A percentile compares a stretch with the other conserved stretches of the same genome.
Conservation (phyloP, 2,797 vertebrate species). For the Psittacula echo region DNA sequence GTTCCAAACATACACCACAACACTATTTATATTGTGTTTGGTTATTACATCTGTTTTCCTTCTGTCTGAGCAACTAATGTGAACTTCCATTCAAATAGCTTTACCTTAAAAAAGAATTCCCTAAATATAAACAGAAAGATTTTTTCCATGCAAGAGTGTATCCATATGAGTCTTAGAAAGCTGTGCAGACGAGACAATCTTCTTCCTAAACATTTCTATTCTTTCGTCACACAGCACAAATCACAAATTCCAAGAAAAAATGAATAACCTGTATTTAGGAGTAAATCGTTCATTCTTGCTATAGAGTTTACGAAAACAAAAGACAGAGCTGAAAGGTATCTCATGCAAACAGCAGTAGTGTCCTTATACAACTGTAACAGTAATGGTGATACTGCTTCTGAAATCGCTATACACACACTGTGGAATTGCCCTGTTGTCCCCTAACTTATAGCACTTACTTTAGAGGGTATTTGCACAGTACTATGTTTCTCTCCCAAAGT, state of each 20-base stretch:
- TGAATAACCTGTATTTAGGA: not conserved
- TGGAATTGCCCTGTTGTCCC: not conserved
- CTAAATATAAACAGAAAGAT: not conserved
- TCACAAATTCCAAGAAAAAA: not conserved
- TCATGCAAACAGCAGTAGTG: not conserved
- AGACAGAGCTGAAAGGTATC: not conserved
- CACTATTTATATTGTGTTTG: not conserved
- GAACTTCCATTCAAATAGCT: not conserved
- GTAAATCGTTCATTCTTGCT: not conserved
- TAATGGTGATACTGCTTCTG: not conserved
- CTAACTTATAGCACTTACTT: not conserved
- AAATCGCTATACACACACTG: not conserved
- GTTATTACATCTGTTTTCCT: not conserved
- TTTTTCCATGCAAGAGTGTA: not conserved
- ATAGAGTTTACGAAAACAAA: not conserved
- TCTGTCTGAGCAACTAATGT: not conserved
- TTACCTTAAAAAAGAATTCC: not conserved
- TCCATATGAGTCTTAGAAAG: not conserved
- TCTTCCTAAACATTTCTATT: not conserved
- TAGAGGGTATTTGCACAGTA: not conserved
- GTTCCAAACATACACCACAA: not conserved
- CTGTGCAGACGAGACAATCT: not conserved
- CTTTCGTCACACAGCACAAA: not conserved
- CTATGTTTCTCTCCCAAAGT: not conserved
- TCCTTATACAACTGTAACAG: accelerated